Evolutionary conservation across 2,888 invertebrate species (phyloP), one percentile per base, ranked within the genome.

Genomic region (Acrocera orbiculus): DNA sequence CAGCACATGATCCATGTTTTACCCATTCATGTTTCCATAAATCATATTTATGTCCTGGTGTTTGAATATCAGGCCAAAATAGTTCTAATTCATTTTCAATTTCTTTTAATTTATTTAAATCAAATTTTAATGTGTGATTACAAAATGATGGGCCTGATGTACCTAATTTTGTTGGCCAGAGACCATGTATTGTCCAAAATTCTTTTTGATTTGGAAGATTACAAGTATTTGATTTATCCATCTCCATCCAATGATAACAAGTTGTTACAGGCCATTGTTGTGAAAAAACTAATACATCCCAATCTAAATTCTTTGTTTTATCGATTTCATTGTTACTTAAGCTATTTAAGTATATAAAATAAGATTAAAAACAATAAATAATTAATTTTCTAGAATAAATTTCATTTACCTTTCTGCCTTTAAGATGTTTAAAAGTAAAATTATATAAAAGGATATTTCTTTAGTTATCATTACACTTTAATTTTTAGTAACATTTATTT

Each of bases 1-100:
- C 64, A 3, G 82, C 77, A 50, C 85, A 85, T 1, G 82, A 81
- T 3, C 85, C 85, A 51, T 85, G 85, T 47, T 85, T 85, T 1
- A 62, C 53, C 83, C 83, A 85, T 53, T 85, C 85, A 48, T 85
- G 82, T 37, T 70, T 62, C 82, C 82, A 83, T 15, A 83, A 63
- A 44, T 73, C 58, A 14, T 22, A 30, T 14, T 42, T 34, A 0
- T 46, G 37, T 19, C 45, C 44, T n/a, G n/a, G n/a, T 0, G 44
- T 67, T 51, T 80, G 73, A 35, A 85, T 62, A 46, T 81, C 78
- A 1, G 72, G 68, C 86, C 86, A 86, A 42, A 66, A 68, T 27
- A 65, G 56, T 38, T 67, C 61, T 37, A 81, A 48, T 24, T 67
- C 54, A 4, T 53, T 45, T 44, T 68, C 61, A 32, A 85, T 68